phyloP scores from a whole-genome alignment of 2,797 vertebrate genomes.

The Coccyzus lansbergi region DNA sequence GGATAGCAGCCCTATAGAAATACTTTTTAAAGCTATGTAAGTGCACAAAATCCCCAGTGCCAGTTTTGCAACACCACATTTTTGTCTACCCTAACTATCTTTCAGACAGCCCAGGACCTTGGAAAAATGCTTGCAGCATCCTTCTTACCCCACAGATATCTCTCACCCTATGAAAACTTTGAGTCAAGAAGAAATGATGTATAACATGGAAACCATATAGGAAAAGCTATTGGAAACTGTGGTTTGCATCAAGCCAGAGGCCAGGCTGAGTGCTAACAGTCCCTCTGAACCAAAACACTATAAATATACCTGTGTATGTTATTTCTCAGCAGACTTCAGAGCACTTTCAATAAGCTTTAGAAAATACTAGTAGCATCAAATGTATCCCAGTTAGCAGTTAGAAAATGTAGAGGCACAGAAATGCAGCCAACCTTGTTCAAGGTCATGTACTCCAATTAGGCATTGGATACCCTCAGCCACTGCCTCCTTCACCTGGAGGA shows the following conservation, averaged over 20 bases:
- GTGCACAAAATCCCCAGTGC: not conserved
- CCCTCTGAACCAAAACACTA: not conserved
- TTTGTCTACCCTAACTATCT: not conserved
- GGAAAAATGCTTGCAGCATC: not conserved
- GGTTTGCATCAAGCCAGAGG: not conserved
- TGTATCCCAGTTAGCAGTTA: fast-evolving
- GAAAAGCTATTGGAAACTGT: not conserved
- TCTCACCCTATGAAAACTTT: not conserved
- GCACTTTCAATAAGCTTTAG: not conserved
- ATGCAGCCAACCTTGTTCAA: not conserved
- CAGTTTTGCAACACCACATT: not conserved
- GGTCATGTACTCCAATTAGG: fast-evolving
- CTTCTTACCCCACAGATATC: not conserved
- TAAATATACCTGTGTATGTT: not conserved
- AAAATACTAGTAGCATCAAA: not conserved
- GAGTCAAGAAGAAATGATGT: not conserved
- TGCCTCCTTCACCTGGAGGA: not conserved
- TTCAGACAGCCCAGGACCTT: not conserved
- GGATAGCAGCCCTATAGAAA: not conserved
- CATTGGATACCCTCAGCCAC: not conserved
- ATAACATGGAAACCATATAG: not conserved
- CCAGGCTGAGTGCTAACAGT: not conserved
- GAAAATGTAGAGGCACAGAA: not conserved
- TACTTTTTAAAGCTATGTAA: not conserved
- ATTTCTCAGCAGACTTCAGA: not conserved